These are phyloP conservation scores for Chrosomus eos DNA, from an alignment of 2,797 vertebrate species.

Conservation along the genomic window DNA sequence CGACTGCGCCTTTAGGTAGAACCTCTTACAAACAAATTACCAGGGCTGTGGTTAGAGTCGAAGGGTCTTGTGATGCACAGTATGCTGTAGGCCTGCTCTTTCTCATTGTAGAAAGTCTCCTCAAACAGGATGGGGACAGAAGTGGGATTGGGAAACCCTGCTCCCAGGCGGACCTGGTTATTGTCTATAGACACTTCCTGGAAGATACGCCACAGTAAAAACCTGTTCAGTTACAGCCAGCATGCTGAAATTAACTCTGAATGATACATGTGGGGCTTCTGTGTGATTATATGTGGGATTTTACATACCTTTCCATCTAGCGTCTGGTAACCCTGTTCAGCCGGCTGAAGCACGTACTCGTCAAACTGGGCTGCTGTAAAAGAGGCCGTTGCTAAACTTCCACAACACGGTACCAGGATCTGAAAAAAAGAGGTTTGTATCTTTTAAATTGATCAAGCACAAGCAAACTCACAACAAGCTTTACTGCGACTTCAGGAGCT, in stretches of 20 bases:
- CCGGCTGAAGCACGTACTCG: conserved; percentile 86
- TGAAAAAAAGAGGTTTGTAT: conserved; percentile 57
- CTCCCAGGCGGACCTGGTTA: conserved; percentile 85
- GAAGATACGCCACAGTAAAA: conserved; percentile 1
- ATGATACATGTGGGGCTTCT: not conserved
- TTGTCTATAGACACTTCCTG: conserved; percentile 90
- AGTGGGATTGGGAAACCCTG: conserved; percentile 77
- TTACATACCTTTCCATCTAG: conserved; percentile 86
- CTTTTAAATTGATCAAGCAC: not conserved
- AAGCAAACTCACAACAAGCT: not conserved
- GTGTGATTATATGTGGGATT: not conserved
- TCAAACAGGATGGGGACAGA: conserved; percentile 92
- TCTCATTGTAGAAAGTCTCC: conserved; percentile 97
- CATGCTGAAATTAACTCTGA: not conserved
- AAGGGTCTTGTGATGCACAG: conserved; percentile 87
- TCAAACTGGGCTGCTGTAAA: conserved; percentile 85
- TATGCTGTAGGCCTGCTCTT: conserved; percentile 94
- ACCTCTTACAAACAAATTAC: conserved; percentile 18
- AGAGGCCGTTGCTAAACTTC: conserved; percentile 78
- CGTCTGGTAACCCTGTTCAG: conserved; percentile 85
- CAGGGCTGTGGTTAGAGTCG: conserved; percentile 66
- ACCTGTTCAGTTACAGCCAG: not conserved
- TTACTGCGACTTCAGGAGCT: not conserved
- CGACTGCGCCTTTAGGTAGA: not conserved
- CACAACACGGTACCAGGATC: conserved; percentile 92